A percentile compares a stretch with the other conserved stretches of the same genome.
Evolutionary conservation across 2,113 vertebrate species (phyloP).

Genomic region (Lophotis ruficrista): DNA sequence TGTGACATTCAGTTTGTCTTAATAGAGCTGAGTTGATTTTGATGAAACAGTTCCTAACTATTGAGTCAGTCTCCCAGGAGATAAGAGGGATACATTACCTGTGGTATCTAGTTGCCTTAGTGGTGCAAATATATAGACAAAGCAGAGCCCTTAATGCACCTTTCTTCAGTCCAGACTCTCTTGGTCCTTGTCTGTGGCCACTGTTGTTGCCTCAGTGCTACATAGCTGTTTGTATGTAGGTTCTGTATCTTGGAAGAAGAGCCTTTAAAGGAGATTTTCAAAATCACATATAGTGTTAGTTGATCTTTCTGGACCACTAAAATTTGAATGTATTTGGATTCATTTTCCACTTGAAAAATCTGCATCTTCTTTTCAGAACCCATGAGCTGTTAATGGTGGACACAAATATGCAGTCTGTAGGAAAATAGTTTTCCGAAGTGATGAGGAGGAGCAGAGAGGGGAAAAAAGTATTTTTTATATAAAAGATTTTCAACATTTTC

Average conservation of each 20-base stretch:
- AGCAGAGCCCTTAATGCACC: neutral
- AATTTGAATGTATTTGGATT: neutral
- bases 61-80: neutral
- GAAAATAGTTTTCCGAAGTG: neutral
- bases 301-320: neutral
- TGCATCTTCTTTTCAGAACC: neutral
- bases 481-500: neutral
- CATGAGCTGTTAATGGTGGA: neutral
- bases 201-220: neutral
- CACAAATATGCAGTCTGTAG: neutral
- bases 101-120: neutral
- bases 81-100: neutral
- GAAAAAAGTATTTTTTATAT: neutral
- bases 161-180: neutral
- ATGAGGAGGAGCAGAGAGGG: neutral
- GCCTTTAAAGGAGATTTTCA: neutral
- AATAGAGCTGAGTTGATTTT: neutral
- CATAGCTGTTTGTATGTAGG: neutral
- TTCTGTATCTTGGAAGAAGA: neutral
- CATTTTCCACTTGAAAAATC: neutral
- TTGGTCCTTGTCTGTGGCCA: neutral
- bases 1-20: neutral
- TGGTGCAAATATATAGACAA: neutral
- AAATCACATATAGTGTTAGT: neutral
- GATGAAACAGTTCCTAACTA: neutral